Conservation (phyloP, 92 coral and sea anemone genomes). For the Porites evermanni region DNA sequence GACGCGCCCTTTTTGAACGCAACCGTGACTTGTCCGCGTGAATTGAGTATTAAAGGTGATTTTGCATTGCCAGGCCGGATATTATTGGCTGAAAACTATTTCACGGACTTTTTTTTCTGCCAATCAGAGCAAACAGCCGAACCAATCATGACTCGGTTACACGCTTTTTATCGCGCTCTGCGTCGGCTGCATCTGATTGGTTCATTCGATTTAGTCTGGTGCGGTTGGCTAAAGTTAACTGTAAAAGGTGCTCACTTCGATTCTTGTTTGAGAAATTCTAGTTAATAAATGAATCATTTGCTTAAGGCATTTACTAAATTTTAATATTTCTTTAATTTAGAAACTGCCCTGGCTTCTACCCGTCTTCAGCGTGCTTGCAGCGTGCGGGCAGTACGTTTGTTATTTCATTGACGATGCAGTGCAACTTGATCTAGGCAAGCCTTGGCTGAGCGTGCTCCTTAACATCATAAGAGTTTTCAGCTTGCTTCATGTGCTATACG, state of each 20-base stretch:
- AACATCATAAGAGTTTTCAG: slow-evolving; percentile 81
- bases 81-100: too few species aligned
- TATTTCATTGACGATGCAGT: slow-evolving; percentile 90
- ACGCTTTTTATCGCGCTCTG: slow-evolving; percentile 3
- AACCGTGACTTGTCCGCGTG: too few species aligned
- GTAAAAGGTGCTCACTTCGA: too few species aligned
- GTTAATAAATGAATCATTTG: neutral
- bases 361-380: slow-evolving; percentile 65
- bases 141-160: neutral
- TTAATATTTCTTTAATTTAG: slow-evolving; percentile 34
- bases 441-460: slow-evolving; percentile 69
- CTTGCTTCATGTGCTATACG: slow-evolving; percentile 87
- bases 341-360: slow-evolving; percentile 83
- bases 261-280: too few species aligned
- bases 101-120: too few species aligned
- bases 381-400: slow-evolving; percentile 91
- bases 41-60: too few species aligned
- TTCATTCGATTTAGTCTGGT: too few species aligned
- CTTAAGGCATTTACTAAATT: neutral
- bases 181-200: neutral
- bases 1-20: too few species aligned
- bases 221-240: too few species aligned
- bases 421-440: slow-evolving; percentile 74
- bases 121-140: too few species aligned
- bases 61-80: too few species aligned